A percentile compares a stretch with the other conserved stretches of the same genome.
These are phyloP conservation scores for Apeira syringaria DNA, from an alignment of 2,888 invertebrate species.

Conservation along the genomic window DNA sequence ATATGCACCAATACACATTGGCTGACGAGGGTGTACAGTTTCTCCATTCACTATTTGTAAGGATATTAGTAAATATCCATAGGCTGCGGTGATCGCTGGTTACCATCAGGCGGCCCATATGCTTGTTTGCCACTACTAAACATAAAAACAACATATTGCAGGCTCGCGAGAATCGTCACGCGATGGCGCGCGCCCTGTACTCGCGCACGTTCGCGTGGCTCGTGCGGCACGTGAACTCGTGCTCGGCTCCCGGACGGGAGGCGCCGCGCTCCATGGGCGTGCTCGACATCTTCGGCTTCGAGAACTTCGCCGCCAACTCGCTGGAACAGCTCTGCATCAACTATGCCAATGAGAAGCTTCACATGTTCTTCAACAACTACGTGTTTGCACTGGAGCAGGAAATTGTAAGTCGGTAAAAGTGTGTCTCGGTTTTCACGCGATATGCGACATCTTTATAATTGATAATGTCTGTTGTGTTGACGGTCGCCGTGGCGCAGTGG, in stretches of 20 bases:
- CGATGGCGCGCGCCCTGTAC: slow-evolving; percentile 96
- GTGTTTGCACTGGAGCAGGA: slow-evolving; percentile 97
- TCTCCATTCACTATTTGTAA: no score
- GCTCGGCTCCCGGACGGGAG: slow-evolving; percentile 94
- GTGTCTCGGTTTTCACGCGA: no score
- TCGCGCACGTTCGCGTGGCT: slow-evolving; percentile 96
- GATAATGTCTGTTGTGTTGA: no score
- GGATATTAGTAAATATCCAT: no score
- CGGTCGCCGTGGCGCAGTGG: no score
- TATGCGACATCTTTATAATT: no score
- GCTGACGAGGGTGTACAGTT: no score
- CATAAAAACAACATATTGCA: no score
- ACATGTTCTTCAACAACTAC: slow-evolving; percentile 98
- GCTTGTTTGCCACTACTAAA: no score
- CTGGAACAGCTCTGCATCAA: slow-evolving; percentile 97
- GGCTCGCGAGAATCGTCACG: slow-evolving; percentile 95
- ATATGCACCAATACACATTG: no score
- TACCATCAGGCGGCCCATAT: no score
- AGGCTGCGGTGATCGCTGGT: no score
- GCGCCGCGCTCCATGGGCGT: slow-evolving; percentile 91
- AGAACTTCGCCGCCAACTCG: slow-evolving; percentile 95
- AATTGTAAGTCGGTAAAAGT: slow-evolving; percentile 93
- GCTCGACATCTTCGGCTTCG: slow-evolving; percentile 96
- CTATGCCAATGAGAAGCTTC: slow-evolving; percentile 96
- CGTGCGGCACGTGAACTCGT: slow-evolving; percentile 95